phyloP scores from a whole-genome alignment of 2,797 vertebrate genomes.

The Pipistrellus kuhlii region DNA sequence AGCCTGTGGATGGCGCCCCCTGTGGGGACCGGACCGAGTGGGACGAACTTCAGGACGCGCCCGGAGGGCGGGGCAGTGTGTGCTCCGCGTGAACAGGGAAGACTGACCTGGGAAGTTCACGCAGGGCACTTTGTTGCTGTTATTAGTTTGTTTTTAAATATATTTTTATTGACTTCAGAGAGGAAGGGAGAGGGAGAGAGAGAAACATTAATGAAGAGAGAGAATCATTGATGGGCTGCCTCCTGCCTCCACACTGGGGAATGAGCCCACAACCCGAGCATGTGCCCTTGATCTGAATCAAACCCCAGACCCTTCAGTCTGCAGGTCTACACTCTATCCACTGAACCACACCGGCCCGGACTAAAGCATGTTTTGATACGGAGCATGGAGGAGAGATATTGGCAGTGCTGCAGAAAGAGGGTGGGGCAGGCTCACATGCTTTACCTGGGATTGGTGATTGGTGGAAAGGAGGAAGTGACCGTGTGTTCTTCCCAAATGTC shows the following conservation, averaged over 20 bases:
- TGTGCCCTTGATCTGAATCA: no score
- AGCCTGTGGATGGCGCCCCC: background rate
- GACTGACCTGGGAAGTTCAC: background rate
- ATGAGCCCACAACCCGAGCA: no score
- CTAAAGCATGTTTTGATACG: fast-evolving
- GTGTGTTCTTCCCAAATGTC: background rate
- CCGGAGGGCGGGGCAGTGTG: fast-evolving
- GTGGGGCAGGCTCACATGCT: fast-evolving
- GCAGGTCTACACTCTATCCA: no score
- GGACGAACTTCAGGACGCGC: fast-evolving
- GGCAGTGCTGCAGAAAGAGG: background rate
- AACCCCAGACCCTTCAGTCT: no score
- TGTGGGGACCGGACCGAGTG: fast-evolving
- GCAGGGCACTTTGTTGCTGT: no score
- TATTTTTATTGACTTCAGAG: no score
- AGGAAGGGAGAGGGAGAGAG: no score
- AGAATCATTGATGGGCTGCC: no score
- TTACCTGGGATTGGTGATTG: fast-evolving
- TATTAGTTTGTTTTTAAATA: no score
- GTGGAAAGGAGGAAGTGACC: background rate
- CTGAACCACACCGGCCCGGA: no score
- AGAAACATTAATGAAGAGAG: no score
- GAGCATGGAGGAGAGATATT: fast-evolving
- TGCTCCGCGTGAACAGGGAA: background rate
- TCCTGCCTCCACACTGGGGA: no score